Percentiles rank a stretch among this genome's conserved stretches.
These are phyloP conservation scores for Bettongia penicillata DNA, from an alignment of 2,113 vertebrate genomes.

Conservation along the genomic window DNA sequence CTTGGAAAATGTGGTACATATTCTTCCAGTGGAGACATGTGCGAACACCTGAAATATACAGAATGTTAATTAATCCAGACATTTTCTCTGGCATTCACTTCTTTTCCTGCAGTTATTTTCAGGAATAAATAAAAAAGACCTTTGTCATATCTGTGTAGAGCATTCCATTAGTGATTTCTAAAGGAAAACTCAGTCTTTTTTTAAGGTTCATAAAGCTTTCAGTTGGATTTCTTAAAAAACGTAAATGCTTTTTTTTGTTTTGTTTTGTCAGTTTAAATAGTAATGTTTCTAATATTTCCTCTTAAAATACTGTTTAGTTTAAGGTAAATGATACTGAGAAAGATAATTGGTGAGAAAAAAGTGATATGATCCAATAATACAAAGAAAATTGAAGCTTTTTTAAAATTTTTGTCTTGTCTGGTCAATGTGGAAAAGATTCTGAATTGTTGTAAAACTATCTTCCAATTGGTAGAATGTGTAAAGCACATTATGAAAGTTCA, in stretches of 20 bases:
- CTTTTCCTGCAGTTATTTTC: not conserved
- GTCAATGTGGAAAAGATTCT: conserved; percentile 41
- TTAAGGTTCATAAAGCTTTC: not conserved
- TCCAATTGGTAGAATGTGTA: not conserved
- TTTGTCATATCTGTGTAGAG: not conserved
- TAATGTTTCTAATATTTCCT: conserved; percentile 29
- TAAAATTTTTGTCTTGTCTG: not conserved
- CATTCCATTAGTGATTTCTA: conserved; percentile 35
- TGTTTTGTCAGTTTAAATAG: not conserved
- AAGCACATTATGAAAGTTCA: not conserved
- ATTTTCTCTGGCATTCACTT: not conserved
- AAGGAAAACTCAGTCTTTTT: not conserved
- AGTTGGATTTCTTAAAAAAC: conserved; percentile 31
- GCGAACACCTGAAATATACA: not conserved
- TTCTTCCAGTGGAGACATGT: not conserved
- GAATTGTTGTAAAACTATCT: conserved; percentile 30
- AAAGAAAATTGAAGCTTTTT: not conserved
- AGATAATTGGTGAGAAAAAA: not conserved
- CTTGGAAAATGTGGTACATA: not conserved
- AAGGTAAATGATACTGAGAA: too few species aligned
- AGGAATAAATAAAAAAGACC: not conserved
- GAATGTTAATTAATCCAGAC: conserved; percentile 10
- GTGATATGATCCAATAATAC: not conserved
- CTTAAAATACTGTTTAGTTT: not conserved
- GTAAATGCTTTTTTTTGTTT: not conserved